These are phyloP conservation scores for Sebastes iracundus DNA, from an alignment of 2,797 vertebrate species.

Conservation along the genomic window DNA sequence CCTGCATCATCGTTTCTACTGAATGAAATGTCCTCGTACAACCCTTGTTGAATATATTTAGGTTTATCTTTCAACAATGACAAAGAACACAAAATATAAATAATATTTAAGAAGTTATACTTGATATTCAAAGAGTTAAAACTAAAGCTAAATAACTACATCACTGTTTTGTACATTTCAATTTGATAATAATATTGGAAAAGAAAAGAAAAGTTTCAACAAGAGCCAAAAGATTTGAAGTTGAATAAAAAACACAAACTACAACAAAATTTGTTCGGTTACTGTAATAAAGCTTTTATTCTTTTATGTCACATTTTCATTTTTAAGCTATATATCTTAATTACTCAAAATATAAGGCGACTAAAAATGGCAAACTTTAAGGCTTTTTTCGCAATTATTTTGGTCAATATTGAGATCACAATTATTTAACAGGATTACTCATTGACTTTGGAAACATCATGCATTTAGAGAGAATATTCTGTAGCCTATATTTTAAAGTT, in stretches of 20 bases:
- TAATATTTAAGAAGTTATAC: neutral
- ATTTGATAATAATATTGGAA: neutral
- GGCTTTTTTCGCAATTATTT: too few relatives aligned
- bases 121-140: neutral
- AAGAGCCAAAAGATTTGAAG: neutral
- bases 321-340: too few relatives aligned
- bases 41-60: neutral
- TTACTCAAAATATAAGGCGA: too few relatives aligned
- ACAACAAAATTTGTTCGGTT: too few relatives aligned
- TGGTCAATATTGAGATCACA: too few relatives aligned
- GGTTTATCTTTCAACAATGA: neutral
- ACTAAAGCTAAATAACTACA: neutral
- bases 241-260: neutral
- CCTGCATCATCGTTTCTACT: neutral
- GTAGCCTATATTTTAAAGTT: too few relatives aligned
- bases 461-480: too few relatives aligned
- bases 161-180: neutral
- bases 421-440: too few relatives aligned
- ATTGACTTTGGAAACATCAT: too few relatives aligned
- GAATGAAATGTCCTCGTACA: accelerated
- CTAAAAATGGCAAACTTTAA: too few relatives aligned
- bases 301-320: too few relatives aligned
- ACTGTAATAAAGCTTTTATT: too few relatives aligned
- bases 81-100: neutral
- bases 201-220: neutral